Conservation (phyloP, 2,113 vertebrate genomes). For the Entomyzon cyanotis region DNA sequence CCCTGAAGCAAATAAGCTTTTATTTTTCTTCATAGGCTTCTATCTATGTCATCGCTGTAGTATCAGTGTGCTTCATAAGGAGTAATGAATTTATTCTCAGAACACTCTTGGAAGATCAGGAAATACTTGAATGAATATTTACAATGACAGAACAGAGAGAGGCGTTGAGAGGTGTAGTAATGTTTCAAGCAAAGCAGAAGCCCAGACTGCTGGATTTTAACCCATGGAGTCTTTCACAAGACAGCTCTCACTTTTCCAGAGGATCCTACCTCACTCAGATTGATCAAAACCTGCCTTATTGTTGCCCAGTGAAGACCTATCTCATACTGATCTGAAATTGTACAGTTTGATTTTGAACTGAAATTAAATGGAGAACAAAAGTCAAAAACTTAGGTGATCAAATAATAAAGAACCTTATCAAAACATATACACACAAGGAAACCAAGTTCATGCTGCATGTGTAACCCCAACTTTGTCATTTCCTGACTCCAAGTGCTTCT, state of each 20-base stretch:
- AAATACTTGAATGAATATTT: conserved; percentile 9
- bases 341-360: background rate
- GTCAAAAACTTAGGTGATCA: background rate
- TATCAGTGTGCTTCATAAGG: background rate
- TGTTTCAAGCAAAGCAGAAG: background rate
- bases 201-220: background rate
- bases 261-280: background rate
- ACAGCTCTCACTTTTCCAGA: background rate
- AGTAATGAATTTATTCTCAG: conserved; percentile 19
- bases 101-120: background rate
- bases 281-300: background rate
- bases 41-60: background rate
- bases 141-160: background rate
- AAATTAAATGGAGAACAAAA: background rate
- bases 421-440: background rate
- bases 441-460: background rate
- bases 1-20: conserved; percentile 6
- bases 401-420: background rate
- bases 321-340: background rate
- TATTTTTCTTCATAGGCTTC: conserved; percentile 21
- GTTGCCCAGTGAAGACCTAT: background rate
- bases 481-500: background rate
- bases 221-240: background rate
- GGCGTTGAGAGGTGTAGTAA: background rate
- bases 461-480: background rate